Conservation (phyloP, 1,140 invertebrate species). For the Cotesia glomerata region DNA sequence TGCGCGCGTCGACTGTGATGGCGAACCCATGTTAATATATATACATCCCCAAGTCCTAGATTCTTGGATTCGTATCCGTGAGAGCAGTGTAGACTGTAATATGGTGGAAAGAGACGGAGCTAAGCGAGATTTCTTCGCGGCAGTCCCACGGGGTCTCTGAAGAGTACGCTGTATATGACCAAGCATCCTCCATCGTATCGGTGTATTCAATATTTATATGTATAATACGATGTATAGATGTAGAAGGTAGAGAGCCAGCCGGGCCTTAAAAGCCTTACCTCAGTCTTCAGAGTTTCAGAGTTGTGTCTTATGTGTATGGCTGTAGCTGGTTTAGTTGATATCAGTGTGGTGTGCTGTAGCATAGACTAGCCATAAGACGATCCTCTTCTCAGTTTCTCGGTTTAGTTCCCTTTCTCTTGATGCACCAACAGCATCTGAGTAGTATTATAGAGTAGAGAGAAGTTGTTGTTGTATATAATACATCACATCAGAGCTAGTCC, state of each 20-base stretch:
- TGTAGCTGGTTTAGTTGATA: background rate
- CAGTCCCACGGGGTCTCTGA: conserved; percentile 51
- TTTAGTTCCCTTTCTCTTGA: conserved; percentile 29
- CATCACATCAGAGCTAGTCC: background rate
- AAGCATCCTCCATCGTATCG: background rate
- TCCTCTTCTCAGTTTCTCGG: conserved; percentile 33
- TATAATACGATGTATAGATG: background rate
- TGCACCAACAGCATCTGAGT: too few relatives aligned
- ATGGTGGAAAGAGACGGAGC: conserved; percentile 8
- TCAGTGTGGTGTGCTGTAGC: background rate
- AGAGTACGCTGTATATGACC: conserved; percentile 2
- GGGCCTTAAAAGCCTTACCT: conserved; percentile 16
- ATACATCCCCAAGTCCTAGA: conserved; percentile 29
- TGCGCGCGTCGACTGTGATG: background rate
- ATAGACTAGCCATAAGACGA: background rate
- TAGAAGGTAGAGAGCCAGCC: background rate
- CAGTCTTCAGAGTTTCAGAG: background rate
- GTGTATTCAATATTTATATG: conserved; percentile 3
- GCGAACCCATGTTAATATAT: background rate
- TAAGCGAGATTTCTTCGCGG: conserved; percentile 39
- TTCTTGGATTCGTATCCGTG: conserved; percentile 36
- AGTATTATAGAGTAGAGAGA: too few relatives aligned
- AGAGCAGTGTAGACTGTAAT: background rate
- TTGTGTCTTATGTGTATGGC: background rate
- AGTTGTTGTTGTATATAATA: background rate